These are phyloP conservation scores for Lordiphosa andalusiaca DNA, from an alignment of 2,888 invertebrate species.

Conservation along the genomic window DNA sequence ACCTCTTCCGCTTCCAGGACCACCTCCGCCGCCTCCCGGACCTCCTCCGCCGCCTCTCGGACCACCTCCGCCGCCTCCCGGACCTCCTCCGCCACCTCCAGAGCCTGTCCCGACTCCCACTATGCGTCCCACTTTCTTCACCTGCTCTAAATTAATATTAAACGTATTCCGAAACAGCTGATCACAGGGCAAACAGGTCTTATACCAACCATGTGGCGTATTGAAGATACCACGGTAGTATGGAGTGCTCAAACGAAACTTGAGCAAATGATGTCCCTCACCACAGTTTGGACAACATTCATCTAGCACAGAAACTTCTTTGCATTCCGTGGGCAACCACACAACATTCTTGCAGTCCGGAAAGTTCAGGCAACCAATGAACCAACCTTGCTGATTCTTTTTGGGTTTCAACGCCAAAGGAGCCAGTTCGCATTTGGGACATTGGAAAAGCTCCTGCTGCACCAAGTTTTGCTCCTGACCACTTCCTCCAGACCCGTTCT, in stretches of 20 bases:
- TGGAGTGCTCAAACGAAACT: slow-evolving; percentile 62
- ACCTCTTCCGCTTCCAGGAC: slow-evolving; percentile 11
- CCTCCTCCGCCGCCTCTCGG: slow-evolving; percentile 43
- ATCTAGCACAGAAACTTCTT: slow-evolving; percentile 84
- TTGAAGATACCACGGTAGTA: slow-evolving; percentile 75
- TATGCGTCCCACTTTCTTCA: slow-evolving; percentile 76
- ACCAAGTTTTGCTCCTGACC: slow-evolving; percentile 26
- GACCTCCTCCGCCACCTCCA: not conserved
- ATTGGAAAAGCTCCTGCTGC: slow-evolving; percentile 83
- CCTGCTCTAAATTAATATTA: slow-evolving; percentile 76
- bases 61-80: slow-evolving; percentile 30
- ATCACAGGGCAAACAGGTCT: slow-evolving; percentile 78
- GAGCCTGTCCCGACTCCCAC: slow-evolving; percentile 45
- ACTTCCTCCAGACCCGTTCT: not conserved
- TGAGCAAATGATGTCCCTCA: slow-evolving; percentile 66
- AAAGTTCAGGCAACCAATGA: slow-evolving; percentile 88
- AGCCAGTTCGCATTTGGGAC: slow-evolving; percentile 86
- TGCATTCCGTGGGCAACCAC: slow-evolving; percentile 90
- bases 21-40: not conserved
- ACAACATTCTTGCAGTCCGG: slow-evolving; percentile 90
- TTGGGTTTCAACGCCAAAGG: slow-evolving; percentile 87
- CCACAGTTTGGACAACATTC: slow-evolving; percentile 85
- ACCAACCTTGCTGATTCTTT: slow-evolving; percentile 86
- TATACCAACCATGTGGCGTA: slow-evolving; percentile 74
- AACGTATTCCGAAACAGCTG: slow-evolving; percentile 74